Evolutionary conservation across 2,113 vertebrate species (phyloP).

Genomic region (Megaptera novaeangliae): DNA sequence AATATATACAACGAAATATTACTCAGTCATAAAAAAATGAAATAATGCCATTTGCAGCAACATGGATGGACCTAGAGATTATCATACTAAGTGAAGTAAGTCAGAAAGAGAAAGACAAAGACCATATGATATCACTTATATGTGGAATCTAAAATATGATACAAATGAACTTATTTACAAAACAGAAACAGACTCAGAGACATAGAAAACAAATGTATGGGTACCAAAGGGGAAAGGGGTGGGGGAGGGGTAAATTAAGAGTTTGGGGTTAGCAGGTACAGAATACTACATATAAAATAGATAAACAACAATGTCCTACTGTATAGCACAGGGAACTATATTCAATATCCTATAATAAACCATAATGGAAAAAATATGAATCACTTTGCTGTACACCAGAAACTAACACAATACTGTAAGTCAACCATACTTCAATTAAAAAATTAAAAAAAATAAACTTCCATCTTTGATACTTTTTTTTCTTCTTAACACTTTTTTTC

Average conservation of each 20-base stretch:
- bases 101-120: neutral
- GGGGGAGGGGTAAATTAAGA: neutral
- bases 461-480: neutral
- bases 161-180: neutral
- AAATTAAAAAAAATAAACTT: neutral
- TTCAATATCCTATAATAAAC: neutral
- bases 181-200: neutral
- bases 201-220: neutral
- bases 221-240: neutral
- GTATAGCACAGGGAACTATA: neutral
- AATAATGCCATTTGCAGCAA: no score
- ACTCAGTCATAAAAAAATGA: no score
- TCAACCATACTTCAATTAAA: neutral
- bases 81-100: neutral
- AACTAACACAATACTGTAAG: neutral
- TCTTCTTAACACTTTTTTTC: neutral
- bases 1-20: no score
- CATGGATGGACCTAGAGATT: neutral
- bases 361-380: neutral
- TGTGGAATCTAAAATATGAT: neutral
- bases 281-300: neutral
- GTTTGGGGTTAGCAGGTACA: neutral
- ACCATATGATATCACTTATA: neutral
- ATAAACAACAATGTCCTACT: neutral
- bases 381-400: neutral